Evolutionary conservation across 2,797 vertebrate genomes (phyloP).

Genomic region (Sarcophilus harrisii): DNA sequence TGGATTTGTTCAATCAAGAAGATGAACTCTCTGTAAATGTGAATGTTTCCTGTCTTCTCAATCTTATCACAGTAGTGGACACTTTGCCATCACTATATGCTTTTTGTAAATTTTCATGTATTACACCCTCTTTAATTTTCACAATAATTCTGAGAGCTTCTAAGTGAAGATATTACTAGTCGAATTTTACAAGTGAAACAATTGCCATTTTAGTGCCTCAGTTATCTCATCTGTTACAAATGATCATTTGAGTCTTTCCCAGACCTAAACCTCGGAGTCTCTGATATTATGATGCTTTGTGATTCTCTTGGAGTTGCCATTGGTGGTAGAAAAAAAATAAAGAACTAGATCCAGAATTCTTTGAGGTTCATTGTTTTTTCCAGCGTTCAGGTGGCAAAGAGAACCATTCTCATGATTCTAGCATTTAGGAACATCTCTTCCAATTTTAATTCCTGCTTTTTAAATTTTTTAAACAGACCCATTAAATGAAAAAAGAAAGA

Average conservation of each 20-base stretch:
- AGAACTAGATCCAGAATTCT: neutral
- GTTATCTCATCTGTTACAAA: neutral
- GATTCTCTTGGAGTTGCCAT: neutral
- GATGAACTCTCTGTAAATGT: neutral
- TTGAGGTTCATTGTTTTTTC: neutral
- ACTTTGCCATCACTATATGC: neutral
- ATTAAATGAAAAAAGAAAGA: neutral
- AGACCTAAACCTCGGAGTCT: neutral
- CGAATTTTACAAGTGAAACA: accelerated
- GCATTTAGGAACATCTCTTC: neutral
- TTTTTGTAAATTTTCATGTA: neutral
- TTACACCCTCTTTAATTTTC: neutral
- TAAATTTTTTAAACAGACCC: neutral
- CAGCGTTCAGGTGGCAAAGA: neutral
- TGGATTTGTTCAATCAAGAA: neutral
- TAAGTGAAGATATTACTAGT: neutral
- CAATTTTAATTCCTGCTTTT: slow-evolving; percentile 3
- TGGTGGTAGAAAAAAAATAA: neutral
- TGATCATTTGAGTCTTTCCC: neutral
- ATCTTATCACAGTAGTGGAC: accelerated
- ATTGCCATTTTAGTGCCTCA: neutral
- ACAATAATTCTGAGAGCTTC: neutral
- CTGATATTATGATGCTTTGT: neutral
- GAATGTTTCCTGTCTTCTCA: neutral
- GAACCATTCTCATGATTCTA: neutral